Base-by-base conservation (phyloP, 92 coral and sea anemone species). In the Palythoa grandiflora region DNA sequence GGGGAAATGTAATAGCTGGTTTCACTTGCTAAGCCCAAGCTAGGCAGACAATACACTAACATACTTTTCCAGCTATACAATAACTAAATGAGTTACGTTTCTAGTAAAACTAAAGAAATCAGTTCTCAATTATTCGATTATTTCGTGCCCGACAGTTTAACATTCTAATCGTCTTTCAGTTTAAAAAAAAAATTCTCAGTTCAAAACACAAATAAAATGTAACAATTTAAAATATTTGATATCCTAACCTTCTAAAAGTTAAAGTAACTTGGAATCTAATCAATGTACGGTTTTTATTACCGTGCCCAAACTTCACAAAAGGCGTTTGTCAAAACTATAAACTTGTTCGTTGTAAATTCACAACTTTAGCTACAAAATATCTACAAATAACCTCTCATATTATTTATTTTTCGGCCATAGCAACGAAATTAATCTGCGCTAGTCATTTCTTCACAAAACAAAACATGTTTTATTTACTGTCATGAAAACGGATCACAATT, bases 401-500 rank as follows among this genome's bases (percentile, higher is more conserved):
- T 75, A 47, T n/a, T 77, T 53, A 77, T 81, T 65, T 81, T 81
- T 66, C 59, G 75, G 39, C 75, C 86, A 81, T 81, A 71, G 86
- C 74, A 81, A 81, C 86, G 44, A 63, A 63, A 79, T 10, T 21
- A 36, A 63, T 40, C 2, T 81, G 11, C 11, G 19, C 55, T 51
- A 77, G 71, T 70, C 76, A 75, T 66, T 50, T 75, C n/a, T 71
- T 73, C 72, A 72, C 68, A 53, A 53, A 84, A 72, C 71, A 72
- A 72, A 72, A 74, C 88, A 84, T 84, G 36, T 57, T 84, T 84
- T 38, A 53, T 78, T 80, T 61, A 65, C 94, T 84, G 52, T 83
- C 94, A 85, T 84, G 94, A 79, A 73, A 63, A 89, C 87, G 48
- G 65, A 48, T 47, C 68, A 85, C 74, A 61, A n/a, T 73, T 74